Evolutionary conservation across 2,113 vertebrate species (phyloP).

Genomic region (Pangasianodon gigas): DNA sequence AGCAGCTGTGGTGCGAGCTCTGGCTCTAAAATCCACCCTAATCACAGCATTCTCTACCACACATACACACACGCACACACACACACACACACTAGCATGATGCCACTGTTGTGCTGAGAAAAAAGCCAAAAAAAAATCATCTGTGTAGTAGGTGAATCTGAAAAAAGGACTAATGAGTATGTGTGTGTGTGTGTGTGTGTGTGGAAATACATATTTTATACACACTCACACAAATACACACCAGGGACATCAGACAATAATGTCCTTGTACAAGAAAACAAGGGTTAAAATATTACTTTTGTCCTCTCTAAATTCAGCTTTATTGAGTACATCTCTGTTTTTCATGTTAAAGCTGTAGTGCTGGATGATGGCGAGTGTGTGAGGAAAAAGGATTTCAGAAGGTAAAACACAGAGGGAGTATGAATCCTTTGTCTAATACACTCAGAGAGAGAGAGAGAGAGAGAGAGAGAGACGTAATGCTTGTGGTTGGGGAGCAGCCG

Average conservation of each 20-base stretch:
- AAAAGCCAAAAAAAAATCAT: background rate
- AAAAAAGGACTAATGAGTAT: background rate
- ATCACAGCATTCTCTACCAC: background rate
- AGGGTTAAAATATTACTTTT: slow-evolving; percentile 15
- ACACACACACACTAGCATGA: background rate
- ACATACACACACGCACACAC: slow-evolving; percentile 33
- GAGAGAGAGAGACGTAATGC: slow-evolving; percentile 28
- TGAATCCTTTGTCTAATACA: slow-evolving; percentile 29
- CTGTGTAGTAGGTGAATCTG: background rate
- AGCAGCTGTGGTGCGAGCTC: background rate
- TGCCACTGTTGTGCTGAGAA: slow-evolving; percentile 1
- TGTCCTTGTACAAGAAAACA: slow-evolving; percentile 32
- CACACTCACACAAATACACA: slow-evolving; percentile 32
- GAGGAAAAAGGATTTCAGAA: slow-evolving; percentile 50
- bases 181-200: background rate
- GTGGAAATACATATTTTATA: slow-evolving; percentile 19
- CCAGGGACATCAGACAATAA: slow-evolving; percentile 9
- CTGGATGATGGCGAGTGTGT: slow-evolving; percentile 50
- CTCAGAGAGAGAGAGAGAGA: background rate
- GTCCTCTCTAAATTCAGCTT: slow-evolving; percentile 41
- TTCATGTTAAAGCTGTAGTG: slow-evolving; percentile 45
- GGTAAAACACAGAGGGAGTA: slow-evolving; percentile 34
- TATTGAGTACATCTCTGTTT: background rate
- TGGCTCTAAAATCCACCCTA: background rate
- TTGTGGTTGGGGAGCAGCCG: slow-evolving; percentile 35